Percentiles rank a stretch among this genome's conserved stretches.
Evolutionary conservation across 2,888 invertebrate species (phyloP).

Genomic region (Lapara coniferarum): DNA sequence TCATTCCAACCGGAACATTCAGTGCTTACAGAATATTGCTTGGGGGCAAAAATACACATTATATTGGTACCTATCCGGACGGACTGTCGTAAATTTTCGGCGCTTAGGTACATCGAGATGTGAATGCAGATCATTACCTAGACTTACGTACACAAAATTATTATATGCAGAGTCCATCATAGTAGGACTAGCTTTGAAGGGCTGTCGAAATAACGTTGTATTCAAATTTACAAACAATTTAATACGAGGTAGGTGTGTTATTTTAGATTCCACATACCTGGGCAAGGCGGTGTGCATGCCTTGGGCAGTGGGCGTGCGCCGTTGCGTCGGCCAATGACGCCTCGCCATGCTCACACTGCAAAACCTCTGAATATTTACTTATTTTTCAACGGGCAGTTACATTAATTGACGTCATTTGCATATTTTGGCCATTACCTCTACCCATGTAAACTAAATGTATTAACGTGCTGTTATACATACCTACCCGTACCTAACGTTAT

Average conservation of each 20-base stretch:
- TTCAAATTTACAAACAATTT: conserved; percentile 31
- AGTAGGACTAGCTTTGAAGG: too few species aligned
- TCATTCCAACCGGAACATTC: too few species aligned
- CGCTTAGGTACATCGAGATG: too few species aligned
- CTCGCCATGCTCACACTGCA: conserved; percentile 26
- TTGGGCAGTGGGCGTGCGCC: conserved; percentile 73
- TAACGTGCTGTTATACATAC: conserved; percentile 3
- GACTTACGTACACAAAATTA: too few species aligned
- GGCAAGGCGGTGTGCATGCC: conserved; percentile 59
- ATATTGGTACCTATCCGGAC: too few species aligned
- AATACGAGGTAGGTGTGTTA: conserved; percentile 47
- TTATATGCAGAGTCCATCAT: too few species aligned
- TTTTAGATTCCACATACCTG: conserved; percentile 68
- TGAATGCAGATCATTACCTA: too few species aligned
- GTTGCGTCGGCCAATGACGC: conserved; percentile 59
- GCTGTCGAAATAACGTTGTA: neutral
- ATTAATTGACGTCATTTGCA: conserved; percentile 68
- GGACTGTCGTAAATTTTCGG: too few species aligned
- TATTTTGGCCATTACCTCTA: conserved; percentile 61
- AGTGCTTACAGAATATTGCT: too few species aligned
- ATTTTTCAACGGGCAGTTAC: conserved; percentile 60
- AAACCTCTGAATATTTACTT: conserved; percentile 59
- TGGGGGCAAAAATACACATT: too few species aligned
- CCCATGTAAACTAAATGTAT: conserved; percentile 7
- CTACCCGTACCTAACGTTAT: neutral